Conservation (phyloP, 2,113 vertebrate genomes). For the Herpetotheres cachinnans region DNA sequence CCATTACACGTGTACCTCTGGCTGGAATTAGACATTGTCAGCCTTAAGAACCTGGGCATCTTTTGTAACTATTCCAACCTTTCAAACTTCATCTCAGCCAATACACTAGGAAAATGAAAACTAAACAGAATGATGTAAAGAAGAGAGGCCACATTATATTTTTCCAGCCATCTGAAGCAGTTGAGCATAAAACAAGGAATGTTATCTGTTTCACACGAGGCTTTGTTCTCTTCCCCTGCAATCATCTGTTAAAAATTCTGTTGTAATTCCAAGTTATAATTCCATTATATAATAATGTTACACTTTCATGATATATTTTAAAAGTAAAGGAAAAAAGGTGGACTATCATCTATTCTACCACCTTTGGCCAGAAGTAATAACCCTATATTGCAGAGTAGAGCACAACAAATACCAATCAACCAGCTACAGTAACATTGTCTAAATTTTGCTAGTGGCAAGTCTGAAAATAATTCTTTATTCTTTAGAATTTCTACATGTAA, state of each 20-base stretch:
- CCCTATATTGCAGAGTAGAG: not conserved
- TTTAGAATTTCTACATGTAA: not conserved
- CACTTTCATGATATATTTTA: not conserved
- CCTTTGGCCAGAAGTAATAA: not conserved
- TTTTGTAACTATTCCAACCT: too few relatives aligned
- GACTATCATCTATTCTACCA: not conserved
- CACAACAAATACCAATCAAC: not conserved
- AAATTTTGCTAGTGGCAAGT: not conserved
- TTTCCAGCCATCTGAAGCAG: too few relatives aligned
- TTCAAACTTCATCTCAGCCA: too few relatives aligned
- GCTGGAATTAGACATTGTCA: not conserved
- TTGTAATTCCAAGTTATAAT: not conserved
- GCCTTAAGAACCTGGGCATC: too few relatives aligned
- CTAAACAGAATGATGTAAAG: too few relatives aligned
- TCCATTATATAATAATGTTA: not conserved
- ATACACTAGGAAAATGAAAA: too few relatives aligned
- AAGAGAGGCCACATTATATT: too few relatives aligned
- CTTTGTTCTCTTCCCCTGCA: not conserved
- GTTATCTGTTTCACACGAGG: not conserved
- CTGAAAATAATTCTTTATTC: not conserved
- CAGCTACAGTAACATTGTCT: not conserved
- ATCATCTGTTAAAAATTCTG: not conserved
- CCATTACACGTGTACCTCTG: not conserved
- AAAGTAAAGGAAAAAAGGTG: not conserved
- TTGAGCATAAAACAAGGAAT: too few relatives aligned